Evolutionary conservation across 1,140 invertebrate species (phyloP).

Genomic region (Notospermus geniculatus): DNA sequence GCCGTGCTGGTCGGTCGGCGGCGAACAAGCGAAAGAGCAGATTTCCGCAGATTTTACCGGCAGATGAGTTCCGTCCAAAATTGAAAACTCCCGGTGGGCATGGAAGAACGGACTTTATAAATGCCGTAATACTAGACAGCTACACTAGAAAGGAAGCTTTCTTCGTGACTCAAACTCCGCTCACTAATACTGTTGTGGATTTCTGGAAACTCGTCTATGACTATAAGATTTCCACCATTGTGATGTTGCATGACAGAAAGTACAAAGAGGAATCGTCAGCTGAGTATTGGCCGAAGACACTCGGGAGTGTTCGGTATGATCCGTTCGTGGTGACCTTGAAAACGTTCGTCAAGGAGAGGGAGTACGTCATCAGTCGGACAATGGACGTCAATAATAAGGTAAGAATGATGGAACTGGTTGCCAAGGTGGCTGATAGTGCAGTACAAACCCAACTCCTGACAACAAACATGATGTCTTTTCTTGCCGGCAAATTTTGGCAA

Average conservation of each 20-base stretch:
- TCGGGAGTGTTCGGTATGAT: constrained; percentile 32
- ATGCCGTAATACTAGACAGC: constrained; percentile 38
- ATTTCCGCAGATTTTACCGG: constrained; percentile 39
- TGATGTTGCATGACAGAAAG: constrained; percentile 41
- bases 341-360: constrained; percentile 35
- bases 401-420: no score
- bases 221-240: constrained; percentile 41
- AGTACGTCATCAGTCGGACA: constrained; percentile 42
- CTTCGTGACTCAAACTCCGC: constrained; percentile 52
- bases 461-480: no score
- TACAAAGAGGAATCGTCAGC: constrained; percentile 44
- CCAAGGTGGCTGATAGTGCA: no score
- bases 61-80: constrained; percentile 34
- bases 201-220: constrained; percentile 55
- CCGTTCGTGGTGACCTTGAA: constrained; percentile 41
- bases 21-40: constrained; percentile 45
- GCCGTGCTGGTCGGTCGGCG: constrained; percentile 27
- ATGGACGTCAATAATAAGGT: not conserved
- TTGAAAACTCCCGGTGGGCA: constrained; percentile 32
- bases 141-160: constrained; percentile 40
- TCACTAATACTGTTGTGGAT: constrained; percentile 48
- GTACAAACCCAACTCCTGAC: no score
- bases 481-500: no score
- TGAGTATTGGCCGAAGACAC: constrained; percentile 43
- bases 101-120: constrained; percentile 21